A percentile compares a stretch with the other conserved stretches of the same genome.
These are phyloP conservation scores for Acanthaster planci DNA, from an alignment of 35 echinoderm and acorn worm genomes.

Conservation along the genomic window DNA sequence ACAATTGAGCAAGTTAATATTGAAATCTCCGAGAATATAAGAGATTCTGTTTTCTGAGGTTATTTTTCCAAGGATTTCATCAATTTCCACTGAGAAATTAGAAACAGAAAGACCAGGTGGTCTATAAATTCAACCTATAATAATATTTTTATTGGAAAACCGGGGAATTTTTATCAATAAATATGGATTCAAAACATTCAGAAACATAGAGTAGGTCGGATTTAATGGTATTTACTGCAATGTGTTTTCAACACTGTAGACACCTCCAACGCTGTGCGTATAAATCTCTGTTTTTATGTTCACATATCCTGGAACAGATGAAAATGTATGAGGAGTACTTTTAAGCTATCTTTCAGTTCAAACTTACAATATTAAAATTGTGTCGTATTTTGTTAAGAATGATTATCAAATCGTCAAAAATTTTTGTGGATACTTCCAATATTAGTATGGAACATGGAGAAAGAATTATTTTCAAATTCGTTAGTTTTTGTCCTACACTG, in stretches of 20 bases:
- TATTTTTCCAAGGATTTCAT: not conserved
- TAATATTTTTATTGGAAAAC: not conserved
- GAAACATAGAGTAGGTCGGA: not conserved
- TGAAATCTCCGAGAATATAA: not conserved
- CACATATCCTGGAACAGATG: not conserved
- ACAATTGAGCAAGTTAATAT: slow-evolving; percentile 6
- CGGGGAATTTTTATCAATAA: not conserved
- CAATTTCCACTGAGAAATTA: not conserved
- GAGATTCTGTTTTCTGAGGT: not conserved
- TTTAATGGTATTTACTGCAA: not conserved
- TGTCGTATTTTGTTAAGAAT: too few relatives aligned
- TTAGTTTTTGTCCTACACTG: too few relatives aligned
- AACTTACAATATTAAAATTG: too few relatives aligned
- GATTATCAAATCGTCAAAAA: too few relatives aligned
- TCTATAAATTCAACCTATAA: slow-evolving; percentile 9
- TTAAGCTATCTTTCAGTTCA: not conserved
- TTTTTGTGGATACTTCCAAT: too few relatives aligned
- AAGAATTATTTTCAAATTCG: too few relatives aligned
- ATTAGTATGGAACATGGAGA: too few relatives aligned
- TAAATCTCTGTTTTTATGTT: not conserved
- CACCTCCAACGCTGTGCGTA: not conserved
- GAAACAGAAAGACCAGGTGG: slow-evolving; percentile 10
- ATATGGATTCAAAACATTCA: slow-evolving; percentile 6
- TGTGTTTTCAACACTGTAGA: not conserved
- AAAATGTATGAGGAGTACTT: slow-evolving; percentile 1